phyloP scores from a whole-genome alignment of 2,113 vertebrate genomes.

The Microtus montanus region DNA sequence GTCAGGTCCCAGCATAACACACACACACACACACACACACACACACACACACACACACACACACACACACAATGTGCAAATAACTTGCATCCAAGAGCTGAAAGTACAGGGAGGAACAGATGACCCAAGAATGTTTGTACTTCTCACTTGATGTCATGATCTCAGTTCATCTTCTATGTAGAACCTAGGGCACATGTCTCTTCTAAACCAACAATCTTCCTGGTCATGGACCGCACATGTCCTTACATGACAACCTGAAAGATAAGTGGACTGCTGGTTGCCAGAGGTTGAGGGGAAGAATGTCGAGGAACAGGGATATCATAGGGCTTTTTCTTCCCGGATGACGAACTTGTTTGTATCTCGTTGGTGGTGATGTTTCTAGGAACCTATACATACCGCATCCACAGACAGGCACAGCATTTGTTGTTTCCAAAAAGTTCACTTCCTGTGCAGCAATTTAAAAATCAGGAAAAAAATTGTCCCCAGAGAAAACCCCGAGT shows the following conservation, averaged over 20 bases:
- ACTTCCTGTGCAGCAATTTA: not conserved
- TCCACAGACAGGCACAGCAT: not conserved
- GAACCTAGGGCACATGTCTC: not conserved
- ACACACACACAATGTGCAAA: not conserved
- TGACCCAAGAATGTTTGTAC: not conserved
- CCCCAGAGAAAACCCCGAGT: not conserved
- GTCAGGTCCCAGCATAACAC: not conserved
- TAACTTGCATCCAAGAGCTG: not conserved
- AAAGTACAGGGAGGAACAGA: not conserved
- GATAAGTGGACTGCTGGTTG: not conserved
- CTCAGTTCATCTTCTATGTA: not conserved
- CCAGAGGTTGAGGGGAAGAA: not conserved
- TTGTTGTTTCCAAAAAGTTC: not conserved
- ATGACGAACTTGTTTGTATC: not conserved
- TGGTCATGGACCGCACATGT: not conserved
- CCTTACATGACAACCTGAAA: not conserved
- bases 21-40: not conserved
- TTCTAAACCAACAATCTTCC: not conserved
- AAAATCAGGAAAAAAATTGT: not conserved
- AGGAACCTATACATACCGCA: not conserved
- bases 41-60: not conserved
- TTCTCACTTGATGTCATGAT: slow-evolving; percentile 24
- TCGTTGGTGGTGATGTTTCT: not conserved
- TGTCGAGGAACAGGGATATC: too few relatives aligned
- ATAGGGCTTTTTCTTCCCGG: not conserved